Evolutionary conservation across 2,797 vertebrate species (phyloP).

Genomic region (Rhinichthys osculus): DNA sequence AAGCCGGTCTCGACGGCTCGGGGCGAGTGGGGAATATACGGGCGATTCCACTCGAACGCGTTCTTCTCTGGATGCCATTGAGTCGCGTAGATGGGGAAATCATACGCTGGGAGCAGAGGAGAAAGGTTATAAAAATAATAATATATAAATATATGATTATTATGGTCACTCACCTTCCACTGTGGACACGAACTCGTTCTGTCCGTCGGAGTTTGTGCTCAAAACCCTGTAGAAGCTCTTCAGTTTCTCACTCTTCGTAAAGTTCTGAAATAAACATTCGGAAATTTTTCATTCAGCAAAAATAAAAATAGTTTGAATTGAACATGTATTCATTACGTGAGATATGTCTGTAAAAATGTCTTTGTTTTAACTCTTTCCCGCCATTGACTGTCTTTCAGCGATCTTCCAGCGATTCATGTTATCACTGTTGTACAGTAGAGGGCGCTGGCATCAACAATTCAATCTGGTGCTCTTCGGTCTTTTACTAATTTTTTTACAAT

Average conservation of each 20-base stretch:
- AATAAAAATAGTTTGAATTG: background rate
- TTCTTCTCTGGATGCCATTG: constrained; percentile 99
- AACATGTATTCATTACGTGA: no score
- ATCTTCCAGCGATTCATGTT: no score
- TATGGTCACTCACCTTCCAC: constrained; percentile 84
- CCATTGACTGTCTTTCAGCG: no score
- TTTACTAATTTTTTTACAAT: no score
- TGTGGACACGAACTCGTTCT: constrained; percentile 88
- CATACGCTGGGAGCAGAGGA: constrained; percentile 73
- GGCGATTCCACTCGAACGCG: constrained; percentile 85
- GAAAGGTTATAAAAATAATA: background rate
- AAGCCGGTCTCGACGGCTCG: constrained; percentile 81
- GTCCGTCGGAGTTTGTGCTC: constrained; percentile 84
- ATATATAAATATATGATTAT: background rate
- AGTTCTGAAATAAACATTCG: constrained; percentile 77
- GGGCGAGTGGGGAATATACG: constrained; percentile 79
- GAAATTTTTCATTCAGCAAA: background rate
- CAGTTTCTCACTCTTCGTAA: constrained; percentile 80
- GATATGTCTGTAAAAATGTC: no score
- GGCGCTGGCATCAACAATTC: no score
- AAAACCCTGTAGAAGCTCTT: constrained; percentile 87
- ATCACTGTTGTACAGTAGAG: no score
- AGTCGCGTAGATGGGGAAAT: constrained; percentile 88
- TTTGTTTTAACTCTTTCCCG: no score
- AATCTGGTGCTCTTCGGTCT: no score